Evolutionary conservation across 2,113 vertebrate species (phyloP).

Genomic region (Aegithalos caudatus): DNA sequence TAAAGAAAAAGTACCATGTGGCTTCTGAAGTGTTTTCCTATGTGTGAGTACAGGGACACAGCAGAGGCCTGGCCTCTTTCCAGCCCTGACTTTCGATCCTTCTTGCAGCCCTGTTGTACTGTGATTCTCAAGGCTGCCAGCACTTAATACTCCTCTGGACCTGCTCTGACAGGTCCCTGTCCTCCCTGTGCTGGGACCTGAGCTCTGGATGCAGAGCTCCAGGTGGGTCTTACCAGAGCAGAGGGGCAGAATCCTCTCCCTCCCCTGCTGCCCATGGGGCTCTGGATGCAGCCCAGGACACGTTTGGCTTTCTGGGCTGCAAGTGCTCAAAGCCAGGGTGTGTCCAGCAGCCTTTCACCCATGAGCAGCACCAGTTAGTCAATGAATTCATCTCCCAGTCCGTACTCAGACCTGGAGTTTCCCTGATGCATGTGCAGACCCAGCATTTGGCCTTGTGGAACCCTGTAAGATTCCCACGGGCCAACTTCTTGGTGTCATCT

Average conservation of each 20-base stretch:
- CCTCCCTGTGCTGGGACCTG: background rate
- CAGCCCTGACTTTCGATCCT: background rate
- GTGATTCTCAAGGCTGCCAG: background rate
- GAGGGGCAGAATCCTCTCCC: background rate
- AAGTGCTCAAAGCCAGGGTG: background rate
- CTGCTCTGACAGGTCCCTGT: background rate
- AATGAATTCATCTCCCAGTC: background rate
- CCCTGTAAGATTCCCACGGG: background rate
- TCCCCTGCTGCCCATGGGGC: accelerated
- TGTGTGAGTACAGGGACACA: background rate
- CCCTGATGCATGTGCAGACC: too few species aligned
- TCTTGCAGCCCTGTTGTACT: background rate
- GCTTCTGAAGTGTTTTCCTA: background rate
- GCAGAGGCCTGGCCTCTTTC: background rate
- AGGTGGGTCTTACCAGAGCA: background rate
- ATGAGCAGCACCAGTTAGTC: background rate
- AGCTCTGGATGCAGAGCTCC: background rate
- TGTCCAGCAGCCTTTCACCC: background rate
- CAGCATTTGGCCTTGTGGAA: background rate
- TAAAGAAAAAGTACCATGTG: background rate
- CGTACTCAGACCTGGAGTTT: background rate
- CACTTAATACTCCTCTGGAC: background rate
- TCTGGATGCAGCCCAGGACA: background rate
- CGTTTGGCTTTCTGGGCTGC: background rate
- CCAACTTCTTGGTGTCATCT: background rate